These are phyloP conservation scores for Esox niger DNA, from an alignment of 2,113 vertebrate genomes.

Conservation along the genomic window DNA sequence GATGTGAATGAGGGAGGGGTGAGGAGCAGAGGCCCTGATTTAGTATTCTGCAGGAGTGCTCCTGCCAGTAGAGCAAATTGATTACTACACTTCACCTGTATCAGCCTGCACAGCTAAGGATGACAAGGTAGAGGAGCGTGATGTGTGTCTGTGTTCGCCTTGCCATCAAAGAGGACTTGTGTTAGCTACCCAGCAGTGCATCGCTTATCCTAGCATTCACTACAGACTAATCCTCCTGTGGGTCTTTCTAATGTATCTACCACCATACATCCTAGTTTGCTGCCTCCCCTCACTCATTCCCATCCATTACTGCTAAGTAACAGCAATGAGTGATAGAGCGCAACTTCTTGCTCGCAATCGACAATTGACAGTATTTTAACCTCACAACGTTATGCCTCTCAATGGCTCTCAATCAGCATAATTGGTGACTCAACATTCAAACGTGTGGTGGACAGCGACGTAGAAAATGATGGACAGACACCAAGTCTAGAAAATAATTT, in stretches of 20 bases:
- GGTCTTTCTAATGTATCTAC: conserved; percentile 26
- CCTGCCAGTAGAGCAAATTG: conserved; percentile 96
- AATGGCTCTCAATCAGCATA: too few species aligned
- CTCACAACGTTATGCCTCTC: too few species aligned
- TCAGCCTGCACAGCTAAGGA: conserved; percentile 89
- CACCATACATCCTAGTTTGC: not conserved
- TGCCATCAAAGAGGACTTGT: conserved; percentile 68
- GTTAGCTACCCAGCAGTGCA: conserved; percentile 7
- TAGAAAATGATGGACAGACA: too few species aligned
- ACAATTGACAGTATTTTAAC: too few species aligned
- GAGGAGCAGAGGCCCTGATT: conserved; percentile 71
- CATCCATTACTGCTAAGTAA: conserved; percentile 34
- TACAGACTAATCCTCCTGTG: not conserved
- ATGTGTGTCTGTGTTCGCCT: conserved; percentile 83
- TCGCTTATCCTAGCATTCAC: conserved; percentile 2
- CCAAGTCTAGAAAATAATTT: too few species aligned
- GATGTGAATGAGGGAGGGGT: not conserved
- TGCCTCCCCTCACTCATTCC: conserved; percentile 20
- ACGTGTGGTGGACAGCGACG: too few species aligned
- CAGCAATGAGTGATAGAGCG: too few species aligned
- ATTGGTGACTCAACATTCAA: too few species aligned
- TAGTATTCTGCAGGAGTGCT: conserved; percentile 90
- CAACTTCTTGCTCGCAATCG: too few species aligned
- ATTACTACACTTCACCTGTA: conserved; percentile 95
- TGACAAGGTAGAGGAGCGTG: conserved; percentile 87